Percentiles rank a stretch among this genome's conserved stretches.
These are phyloP conservation scores for Spheniscus humboldti DNA, from an alignment of 2,797 vertebrate genomes.

Conservation along the genomic window DNA sequence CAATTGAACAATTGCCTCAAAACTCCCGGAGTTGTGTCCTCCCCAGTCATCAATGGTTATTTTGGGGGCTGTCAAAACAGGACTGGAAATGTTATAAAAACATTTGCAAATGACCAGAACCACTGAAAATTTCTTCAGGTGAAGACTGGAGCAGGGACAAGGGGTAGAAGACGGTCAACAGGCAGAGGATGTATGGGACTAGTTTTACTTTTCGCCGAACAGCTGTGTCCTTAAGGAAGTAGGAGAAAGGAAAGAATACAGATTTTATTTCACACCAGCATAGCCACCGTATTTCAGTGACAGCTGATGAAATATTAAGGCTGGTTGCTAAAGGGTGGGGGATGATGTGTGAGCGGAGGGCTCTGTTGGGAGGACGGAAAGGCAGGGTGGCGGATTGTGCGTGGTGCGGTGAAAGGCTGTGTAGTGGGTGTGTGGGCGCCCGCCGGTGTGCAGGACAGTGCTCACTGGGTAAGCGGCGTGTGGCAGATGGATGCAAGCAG, in stretches of 20 bases:
- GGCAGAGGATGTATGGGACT: background rate
- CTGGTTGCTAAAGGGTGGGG: background rate
- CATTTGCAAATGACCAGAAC: background rate
- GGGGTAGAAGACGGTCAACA: background rate
- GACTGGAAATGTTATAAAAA: background rate
- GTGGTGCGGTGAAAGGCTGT: background rate
- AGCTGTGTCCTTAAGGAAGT: background rate
- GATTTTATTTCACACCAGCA: background rate
- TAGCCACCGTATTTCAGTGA: background rate
- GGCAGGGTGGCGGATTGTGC: rapidly evolving
- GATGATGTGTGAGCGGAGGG: background rate
- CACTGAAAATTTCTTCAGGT: background rate
- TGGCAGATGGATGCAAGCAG: background rate
- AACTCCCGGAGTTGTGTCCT: background rate
- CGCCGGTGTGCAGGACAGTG: background rate
- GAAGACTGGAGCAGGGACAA: background rate
- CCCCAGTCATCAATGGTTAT: background rate
- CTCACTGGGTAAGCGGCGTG: rapidly evolving
- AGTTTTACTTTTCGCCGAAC: background rate
- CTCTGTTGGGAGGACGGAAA: background rate
- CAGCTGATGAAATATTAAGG: background rate
- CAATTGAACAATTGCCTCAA: background rate
- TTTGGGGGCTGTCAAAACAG: background rate
- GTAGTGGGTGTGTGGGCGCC: background rate
- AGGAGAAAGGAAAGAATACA: background rate